Evolutionary conservation across 2,113 vertebrate genomes (phyloP), one percentile per base, ranked within the genome.

Genomic region (Zapornia atra): DNA sequence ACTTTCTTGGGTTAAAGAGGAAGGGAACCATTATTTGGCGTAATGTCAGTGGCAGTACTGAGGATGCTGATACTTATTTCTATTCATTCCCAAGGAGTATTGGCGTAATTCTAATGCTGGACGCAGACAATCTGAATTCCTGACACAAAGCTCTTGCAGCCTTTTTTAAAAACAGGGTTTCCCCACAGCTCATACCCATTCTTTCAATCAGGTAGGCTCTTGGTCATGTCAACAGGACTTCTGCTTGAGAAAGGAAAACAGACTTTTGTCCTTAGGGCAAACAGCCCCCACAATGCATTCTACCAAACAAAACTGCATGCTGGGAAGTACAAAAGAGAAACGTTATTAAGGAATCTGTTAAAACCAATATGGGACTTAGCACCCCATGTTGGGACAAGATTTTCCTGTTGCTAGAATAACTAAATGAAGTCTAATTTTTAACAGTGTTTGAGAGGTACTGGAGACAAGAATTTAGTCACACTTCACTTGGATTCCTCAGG

Each of bases 381-480:
- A 80, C 59, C 94, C 87, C 98, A 93, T 78, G 96, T 95, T 96
- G 97, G 85, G 96, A 94, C 81, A 79, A 73, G 83, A 82, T 69
- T 97, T 95, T 91, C 86, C 34, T 89, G 61, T 96, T 46, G 19
- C 29, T 36, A 63, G 78, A 95, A 66, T 91, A 85, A 76, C 56
- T 60, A 95, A 95, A 71, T 82, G 42, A 89, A 71, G 89, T 96
- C 94, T 97, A 94, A 92, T 97, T 97, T 98, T 98, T 98, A 98
- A 97, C 95, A 85, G 88, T 69, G 57, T 68, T 97, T 97, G 83
- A 95, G 96, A 85, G 73, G 83, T 92, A 78, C 95, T 94, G 63
- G 90, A 96, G 97, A 97, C 96, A 97, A 97, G 94, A 93, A 80
- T 96, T 98, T 98, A 97, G 98, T 98, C 97, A 98, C 94, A 91